Evolutionary conservation across 2,113 vertebrate genomes (phyloP).

Genomic region (Periophthalmus modestus): DNA sequence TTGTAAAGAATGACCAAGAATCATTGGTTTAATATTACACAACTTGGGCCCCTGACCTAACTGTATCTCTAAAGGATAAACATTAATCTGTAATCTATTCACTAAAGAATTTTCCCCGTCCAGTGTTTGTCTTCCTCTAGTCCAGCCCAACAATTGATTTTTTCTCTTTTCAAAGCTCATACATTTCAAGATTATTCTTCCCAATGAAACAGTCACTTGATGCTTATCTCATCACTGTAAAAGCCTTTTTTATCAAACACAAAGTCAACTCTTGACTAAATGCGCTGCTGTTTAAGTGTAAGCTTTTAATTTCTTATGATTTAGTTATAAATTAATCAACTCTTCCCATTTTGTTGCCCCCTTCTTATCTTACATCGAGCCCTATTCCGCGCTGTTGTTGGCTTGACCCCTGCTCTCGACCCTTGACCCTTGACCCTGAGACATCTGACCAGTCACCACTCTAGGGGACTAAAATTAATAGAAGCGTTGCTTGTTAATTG

Average conservation of each 20-base stretch:
- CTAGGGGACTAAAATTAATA: constrained; percentile 98
- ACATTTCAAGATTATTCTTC: constrained; percentile 90
- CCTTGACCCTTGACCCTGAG: constrained; percentile 93
- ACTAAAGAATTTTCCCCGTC: constrained; percentile 80
- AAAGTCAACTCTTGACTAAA: constrained; percentile 57
- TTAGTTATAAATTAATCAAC: constrained; percentile 74
- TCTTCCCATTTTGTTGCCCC: constrained; percentile 32
- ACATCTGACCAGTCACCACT: constrained; percentile 98
- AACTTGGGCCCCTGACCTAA: constrained; percentile 82
- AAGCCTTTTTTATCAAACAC: constrained; percentile 62
- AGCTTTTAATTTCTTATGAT: constrained; percentile 69
- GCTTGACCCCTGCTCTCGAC: constrained; percentile 93
- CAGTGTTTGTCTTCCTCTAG: constrained; percentile 85
- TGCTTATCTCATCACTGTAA: constrained; percentile 74
- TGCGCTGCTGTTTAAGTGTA: not conserved
- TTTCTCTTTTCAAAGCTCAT: constrained; percentile 92
- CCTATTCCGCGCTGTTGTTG: constrained; percentile 77
- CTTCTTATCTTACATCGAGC: constrained; percentile 53
- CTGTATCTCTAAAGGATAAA: constrained; percentile 89
- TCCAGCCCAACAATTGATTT: constrained; percentile 84
- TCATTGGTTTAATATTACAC: constrained; percentile 91
- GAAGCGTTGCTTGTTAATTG: constrained; percentile 97
- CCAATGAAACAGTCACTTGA: constrained; percentile 89
- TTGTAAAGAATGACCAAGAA: constrained; percentile 89
- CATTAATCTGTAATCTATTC: constrained; percentile 94